Evolutionary conservation across 1,140 invertebrate species (phyloP).

Genomic region (Metopolophium dirhodum): DNA sequence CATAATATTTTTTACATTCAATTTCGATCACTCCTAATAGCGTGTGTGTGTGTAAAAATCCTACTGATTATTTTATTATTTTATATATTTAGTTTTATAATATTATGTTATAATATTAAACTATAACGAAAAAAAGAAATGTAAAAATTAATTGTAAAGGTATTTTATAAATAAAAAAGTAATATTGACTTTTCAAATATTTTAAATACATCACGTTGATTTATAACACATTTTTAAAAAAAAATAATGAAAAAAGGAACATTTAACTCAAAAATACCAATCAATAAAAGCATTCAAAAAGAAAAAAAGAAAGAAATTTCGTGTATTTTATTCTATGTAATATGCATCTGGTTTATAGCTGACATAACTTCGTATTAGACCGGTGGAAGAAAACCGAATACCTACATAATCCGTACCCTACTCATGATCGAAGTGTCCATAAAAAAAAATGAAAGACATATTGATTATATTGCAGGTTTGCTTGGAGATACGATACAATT

Average conservation of each 20-base stretch:
- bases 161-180: neutral
- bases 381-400: neutral
- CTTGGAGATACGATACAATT: neutral
- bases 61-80: too few species aligned
- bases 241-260: neutral
- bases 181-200: neutral
- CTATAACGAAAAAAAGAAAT: too few species aligned
- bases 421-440: neutral
- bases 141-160: too few species aligned
- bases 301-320: neutral
- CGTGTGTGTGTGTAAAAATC: neutral
- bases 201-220: neutral
- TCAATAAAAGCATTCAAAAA: too few species aligned
- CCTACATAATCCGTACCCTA: neutral
- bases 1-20: neutral
- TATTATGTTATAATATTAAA: too few species aligned
- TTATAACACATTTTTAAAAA: neutral
- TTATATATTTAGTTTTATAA: too few species aligned
- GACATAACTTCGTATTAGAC: neutral
- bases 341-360: neutral
- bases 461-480: neutral
- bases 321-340: neutral
- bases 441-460: constrained; percentile 7
- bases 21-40: neutral
- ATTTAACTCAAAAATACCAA: neutral